Conservation (phyloP, 1,140 invertebrate species). For the Ostrea denselamellosa region DNA sequence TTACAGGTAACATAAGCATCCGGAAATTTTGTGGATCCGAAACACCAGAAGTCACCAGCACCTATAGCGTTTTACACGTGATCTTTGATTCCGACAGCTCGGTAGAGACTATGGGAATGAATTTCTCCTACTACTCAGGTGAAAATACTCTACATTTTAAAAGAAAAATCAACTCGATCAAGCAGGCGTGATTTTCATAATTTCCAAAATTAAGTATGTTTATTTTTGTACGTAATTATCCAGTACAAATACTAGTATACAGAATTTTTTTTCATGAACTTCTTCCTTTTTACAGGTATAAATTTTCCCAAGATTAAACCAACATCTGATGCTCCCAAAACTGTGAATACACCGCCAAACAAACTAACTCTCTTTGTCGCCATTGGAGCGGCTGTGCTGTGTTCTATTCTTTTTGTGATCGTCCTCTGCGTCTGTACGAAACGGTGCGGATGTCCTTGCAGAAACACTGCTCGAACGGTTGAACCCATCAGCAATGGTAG, state of each 20-base stretch:
- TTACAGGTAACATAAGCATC: neutral
- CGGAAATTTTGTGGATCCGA: neutral
- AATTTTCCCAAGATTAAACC: neutral
- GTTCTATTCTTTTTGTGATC: neutral
- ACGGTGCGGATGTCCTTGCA: conserved; percentile 5
- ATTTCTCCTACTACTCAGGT: conserved; percentile 1
- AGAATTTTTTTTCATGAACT: too few relatives aligned
- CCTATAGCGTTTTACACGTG: neutral
- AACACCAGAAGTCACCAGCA: neutral
- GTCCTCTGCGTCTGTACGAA: conserved; percentile 18
- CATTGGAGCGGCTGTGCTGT: neutral
- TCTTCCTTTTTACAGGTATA: neutral
- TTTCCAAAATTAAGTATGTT: too few relatives aligned
- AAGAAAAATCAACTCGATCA: neutral
- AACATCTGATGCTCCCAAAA: neutral
- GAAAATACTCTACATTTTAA: neutral
- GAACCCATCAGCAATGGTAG: neutral
- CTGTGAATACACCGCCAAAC: neutral
- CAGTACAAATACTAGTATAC: too few relatives aligned
- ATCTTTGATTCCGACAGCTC: neutral
- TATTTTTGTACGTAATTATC: too few relatives aligned
- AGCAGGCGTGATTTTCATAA: too few relatives aligned
- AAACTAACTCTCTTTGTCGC: neutral
- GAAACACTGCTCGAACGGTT: neutral
- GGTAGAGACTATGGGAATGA: neutral